These are phyloP conservation scores for Macrotus californicus DNA, from an alignment of 2,113 vertebrate species.

Conservation along the genomic window DNA sequence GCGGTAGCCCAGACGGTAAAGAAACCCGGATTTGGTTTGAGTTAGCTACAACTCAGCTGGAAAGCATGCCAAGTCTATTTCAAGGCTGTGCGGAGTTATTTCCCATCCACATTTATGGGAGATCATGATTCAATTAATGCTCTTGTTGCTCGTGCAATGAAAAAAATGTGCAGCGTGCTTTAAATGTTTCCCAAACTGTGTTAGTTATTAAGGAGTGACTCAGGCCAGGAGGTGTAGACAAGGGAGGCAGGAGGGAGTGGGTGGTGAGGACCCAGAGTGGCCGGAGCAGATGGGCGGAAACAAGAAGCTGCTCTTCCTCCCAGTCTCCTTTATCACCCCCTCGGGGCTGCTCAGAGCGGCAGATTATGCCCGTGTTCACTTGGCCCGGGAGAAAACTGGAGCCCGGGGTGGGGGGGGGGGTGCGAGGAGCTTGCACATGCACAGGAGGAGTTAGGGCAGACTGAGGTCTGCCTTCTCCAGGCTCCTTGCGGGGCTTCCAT, in stretches of 20 bases:
- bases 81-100: constrained; percentile 19
- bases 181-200: constrained; percentile 31
- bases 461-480: neutral
- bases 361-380: neutral
- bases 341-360: neutral
- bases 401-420: no score
- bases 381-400: neutral
- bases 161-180: constrained; percentile 17
- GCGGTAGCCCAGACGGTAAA: neutral
- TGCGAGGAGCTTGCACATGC: neutral
- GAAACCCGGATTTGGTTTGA: neutral
- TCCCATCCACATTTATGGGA: constrained; percentile 13
- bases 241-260: neutral
- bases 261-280: fast-evolving
- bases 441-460: neutral
- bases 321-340: neutral
- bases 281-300: neutral
- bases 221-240: neutral
- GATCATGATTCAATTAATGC: constrained; percentile 68
- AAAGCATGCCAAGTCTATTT: neutral
- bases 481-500: no score
- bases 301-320: no score
- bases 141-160: constrained; percentile 62
- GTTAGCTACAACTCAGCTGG: neutral
- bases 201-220: constrained; percentile 57